Evolutionary conservation across 2,797 vertebrate species (phyloP).

Genomic region (Vultur gryphus): DNA sequence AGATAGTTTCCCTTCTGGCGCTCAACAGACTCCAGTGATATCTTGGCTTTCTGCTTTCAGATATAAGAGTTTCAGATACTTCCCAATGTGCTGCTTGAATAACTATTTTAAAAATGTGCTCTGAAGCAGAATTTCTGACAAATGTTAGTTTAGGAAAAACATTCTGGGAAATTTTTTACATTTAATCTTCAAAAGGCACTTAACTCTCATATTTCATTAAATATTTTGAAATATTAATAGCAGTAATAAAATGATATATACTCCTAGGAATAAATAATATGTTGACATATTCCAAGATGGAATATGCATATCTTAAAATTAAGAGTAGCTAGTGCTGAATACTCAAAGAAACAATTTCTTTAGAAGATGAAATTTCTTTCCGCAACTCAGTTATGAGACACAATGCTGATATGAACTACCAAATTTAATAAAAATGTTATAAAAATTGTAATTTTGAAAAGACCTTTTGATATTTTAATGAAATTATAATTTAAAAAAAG

Average conservation of each 20-base stretch:
- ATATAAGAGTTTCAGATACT: not conserved
- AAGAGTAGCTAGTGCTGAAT: not conserved
- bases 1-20: not conserved
- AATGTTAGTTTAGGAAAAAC: not conserved
- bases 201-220: not conserved
- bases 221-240: not conserved
- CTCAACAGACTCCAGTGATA: not conserved
- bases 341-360: not conserved
- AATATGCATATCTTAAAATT: not conserved
- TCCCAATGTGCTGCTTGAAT: not conserved
- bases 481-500: not conserved
- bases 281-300: not conserved
- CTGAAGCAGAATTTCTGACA: not conserved
- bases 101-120: not conserved
- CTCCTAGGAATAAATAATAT: not conserved
- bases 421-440: not conserved
- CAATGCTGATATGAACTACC: not conserved
- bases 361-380: not conserved
- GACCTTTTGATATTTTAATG: fast-evolving
- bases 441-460: not conserved
- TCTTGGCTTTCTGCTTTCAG: not conserved
- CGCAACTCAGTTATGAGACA: not conserved
- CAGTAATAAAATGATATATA: not conserved
- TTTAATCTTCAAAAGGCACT: not conserved
- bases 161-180: not conserved